Base-by-base conservation (phyloP, 1,140 invertebrate genomes). In the Drosophila lowei region DNA sequence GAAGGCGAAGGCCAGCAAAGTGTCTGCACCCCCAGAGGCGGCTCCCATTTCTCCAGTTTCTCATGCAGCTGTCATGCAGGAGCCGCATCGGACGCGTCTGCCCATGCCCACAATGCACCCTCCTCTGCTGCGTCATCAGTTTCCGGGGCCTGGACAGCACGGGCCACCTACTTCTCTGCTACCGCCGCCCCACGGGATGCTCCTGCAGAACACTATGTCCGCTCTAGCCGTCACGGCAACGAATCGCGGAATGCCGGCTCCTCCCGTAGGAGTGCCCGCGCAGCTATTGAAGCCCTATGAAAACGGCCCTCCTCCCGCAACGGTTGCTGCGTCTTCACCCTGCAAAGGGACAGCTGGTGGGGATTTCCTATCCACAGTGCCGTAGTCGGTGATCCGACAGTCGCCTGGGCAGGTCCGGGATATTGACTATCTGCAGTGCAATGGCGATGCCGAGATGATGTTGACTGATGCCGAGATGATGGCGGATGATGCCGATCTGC, bases 241-340 rank as follows among this genome's bases (percentile, higher is more conserved):
- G 16, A 43, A 89, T 1, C 56, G 48, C 13, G 21, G 23, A 4
- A 30, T 67, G 7, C 60, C 71, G 21, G 15, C 18, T 1, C 2
- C 61, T 7, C 18, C 52, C 23, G 18, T 48, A 4, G 84, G 43
- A 3, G 68, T 50, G 21, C 53, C 58, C 2, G 7, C 92, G 6
- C 91, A 92, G 73, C 91, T 92, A 1, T 93, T 92, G 57, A 67
- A 92, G 88, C 81, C 90, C 28, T 67, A 76, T 72, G 91, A 73
- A 58, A 76, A 85, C 34, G 52, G 56, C 2, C 88, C 92, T 56
- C 92, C 92, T 65, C 92, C 92, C 52, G 92, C 21, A 30, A 16
- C 8, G 6, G 57, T 92, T 16, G 18, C n/a, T n/a, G 50, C 67
- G 52, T 88, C 92, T 56, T 84, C 92, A 48, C 93, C n/a, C n/a